These are phyloP conservation scores for Brachirus orientalis DNA, from an alignment of 2,113 vertebrate species.

Conservation along the genomic window DNA sequence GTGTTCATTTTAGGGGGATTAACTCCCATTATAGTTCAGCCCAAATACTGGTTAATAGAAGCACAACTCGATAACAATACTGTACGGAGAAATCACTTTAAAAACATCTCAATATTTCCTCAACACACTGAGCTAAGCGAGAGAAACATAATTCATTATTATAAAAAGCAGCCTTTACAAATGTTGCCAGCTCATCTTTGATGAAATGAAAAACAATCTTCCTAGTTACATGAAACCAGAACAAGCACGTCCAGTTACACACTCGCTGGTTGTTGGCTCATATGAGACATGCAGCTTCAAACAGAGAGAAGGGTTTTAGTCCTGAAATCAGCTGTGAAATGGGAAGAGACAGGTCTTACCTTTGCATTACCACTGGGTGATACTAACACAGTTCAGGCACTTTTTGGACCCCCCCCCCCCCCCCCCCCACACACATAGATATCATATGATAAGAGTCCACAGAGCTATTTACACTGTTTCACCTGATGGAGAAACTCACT, in stretches of 20 bases:
- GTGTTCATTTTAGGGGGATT: background rate
- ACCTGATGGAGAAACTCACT: slow-evolving; percentile 38
- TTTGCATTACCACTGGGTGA: slow-evolving; percentile 53
- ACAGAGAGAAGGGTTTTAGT: slow-evolving; percentile 20
- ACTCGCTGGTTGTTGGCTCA: slow-evolving; percentile 47
- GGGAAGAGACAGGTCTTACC: slow-evolving; percentile 46
- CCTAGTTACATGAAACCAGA: slow-evolving; percentile 50
- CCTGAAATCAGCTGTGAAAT: slow-evolving; percentile 43
- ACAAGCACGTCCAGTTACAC: slow-evolving; percentile 45
- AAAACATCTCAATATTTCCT: slow-evolving; percentile 20
- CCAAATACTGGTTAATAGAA: slow-evolving; percentile 23
- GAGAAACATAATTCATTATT: slow-evolving; percentile 22
- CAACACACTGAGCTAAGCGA: slow-evolving; percentile 26
- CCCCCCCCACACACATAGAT: slow-evolving; percentile 45
- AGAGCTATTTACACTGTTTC: slow-evolving; percentile 65
- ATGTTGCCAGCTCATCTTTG: slow-evolving; percentile 22
- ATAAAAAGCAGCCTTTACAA: slow-evolving; percentile 76
- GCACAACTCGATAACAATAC: slow-evolving; percentile 40
- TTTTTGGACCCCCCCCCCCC: slow-evolving; percentile 73
- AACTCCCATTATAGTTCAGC: slow-evolving; percentile 16
- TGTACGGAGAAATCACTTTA: slow-evolving; percentile 42
- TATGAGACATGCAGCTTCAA: slow-evolving; percentile 77
- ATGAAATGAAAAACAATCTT: slow-evolving; percentile 39
- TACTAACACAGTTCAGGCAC: slow-evolving; percentile 82
- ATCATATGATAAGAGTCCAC: slow-evolving; percentile 66